Percentiles rank a stretch among this genome's conserved stretches.
Evolutionary conservation across 2,888 invertebrate species (phyloP).

Genomic region (Tiphia femorata): DNA sequence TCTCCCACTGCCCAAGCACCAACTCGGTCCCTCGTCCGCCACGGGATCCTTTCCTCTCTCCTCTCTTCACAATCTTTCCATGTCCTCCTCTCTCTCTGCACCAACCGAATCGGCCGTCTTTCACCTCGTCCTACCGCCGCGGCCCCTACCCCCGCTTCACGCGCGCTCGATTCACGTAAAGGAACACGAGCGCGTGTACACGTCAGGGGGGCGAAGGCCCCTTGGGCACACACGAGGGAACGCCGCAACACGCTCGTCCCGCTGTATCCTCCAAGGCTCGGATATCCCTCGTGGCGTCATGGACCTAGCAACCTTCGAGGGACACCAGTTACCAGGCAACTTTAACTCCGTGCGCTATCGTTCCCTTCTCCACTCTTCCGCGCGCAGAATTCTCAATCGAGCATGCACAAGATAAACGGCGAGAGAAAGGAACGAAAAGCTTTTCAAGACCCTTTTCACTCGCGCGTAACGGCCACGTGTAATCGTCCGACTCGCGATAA

Average conservation of each 20-base stretch:
- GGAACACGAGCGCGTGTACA: slow-evolving; percentile 21
- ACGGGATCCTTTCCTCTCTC: too few species aligned
- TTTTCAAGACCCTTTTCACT: too few species aligned
- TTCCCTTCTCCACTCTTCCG: too few species aligned
- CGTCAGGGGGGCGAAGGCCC: slow-evolving; percentile 12
- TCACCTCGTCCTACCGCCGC: slow-evolving; percentile 7
- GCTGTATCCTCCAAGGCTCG: too few species aligned
- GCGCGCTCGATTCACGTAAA: slow-evolving; percentile 52
- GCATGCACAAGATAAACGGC: too few species aligned
- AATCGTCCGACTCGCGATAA: too few species aligned
- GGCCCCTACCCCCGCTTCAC: slow-evolving; percentile 26
- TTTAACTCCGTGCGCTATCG: too few species aligned
- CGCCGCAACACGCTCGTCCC: slow-evolving; percentile 29
- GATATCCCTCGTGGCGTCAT: not conserved
- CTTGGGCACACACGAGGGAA: slow-evolving; percentile 27
- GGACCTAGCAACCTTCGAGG: not conserved
- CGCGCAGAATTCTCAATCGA: too few species aligned
- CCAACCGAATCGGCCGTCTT: not conserved
- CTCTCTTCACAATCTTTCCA: not conserved
- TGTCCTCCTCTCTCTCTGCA: not conserved
- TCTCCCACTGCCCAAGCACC: too few species aligned
- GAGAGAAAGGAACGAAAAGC: too few species aligned
- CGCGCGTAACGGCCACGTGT: too few species aligned
- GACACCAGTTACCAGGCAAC: not conserved
- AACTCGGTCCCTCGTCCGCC: not conserved